Base-by-base conservation (phyloP, 2,113 vertebrate species). In the Notothenia rossii region DNA sequence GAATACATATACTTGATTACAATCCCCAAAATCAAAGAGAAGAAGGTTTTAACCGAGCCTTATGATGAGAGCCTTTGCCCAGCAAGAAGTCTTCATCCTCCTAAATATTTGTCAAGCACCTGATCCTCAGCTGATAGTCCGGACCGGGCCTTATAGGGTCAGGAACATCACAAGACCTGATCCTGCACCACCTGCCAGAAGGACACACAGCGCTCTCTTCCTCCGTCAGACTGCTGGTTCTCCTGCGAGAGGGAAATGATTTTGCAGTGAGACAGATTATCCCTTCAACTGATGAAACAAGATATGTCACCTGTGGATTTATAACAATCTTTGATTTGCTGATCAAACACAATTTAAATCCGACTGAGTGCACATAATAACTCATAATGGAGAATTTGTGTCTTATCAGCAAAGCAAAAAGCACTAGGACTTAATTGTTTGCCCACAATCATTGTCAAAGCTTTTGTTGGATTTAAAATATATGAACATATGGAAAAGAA, bases 61-160 rank as follows among this genome's bases (percentile, higher is more conserved):
- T 78, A 51, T 79, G 86, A 86, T n/a, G 75, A 63, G 59, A 7
- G 54, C 54, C 59, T 79, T 8, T 7, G 48, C 88, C 60, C 87
- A 86, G 88, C 84, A 71, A 77, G 86, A 84, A 82, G 69, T 79
- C 78, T 75, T 89, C 85, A 82, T 85, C 77, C 78, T 83, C 63
- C 81, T 84, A 85, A 86, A 88, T 87, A 87, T 90, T 91, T 84
- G 70, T 65, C 71, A 25, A 90, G 79, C 90, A 82, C 85, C 90
- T 91, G 92, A 92, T 93, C 75, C 77, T 91, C 89, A 91, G 86
- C 88, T 91, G 90, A 89, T 67, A 69, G 75, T 80, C 67, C 76
- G 75, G 79, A 83, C 75, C 60, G 33, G 75, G 62, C 72, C 81
- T 71, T 83, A 85, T 90, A 86, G 80, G 91, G 80, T 85, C 82